A percentile compares a stretch with the other conserved stretches of the same genome.
Conservation (phyloP, 1,140 invertebrate genomes). For the Polypedilum pembai region DNA sequence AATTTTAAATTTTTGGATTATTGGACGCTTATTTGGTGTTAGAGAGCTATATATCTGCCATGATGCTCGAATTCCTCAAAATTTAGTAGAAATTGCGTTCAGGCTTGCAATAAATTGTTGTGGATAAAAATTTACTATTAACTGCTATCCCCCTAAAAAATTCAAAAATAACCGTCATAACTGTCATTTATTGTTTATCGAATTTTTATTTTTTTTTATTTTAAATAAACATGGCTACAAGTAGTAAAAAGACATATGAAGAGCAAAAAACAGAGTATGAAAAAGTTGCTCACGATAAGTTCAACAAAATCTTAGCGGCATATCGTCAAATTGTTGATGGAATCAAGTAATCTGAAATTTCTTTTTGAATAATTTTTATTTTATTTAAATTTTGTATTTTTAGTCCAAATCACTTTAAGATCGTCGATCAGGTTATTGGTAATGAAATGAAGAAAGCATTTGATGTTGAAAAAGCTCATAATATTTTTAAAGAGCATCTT, state of each 20-base stretch:
- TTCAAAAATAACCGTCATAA: neutral
- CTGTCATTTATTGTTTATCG: neutral
- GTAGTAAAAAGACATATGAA: neutral
- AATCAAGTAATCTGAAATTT: neutral
- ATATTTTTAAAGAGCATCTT: neutral
- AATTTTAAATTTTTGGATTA: constrained; percentile 44
- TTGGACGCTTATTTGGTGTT: constrained; percentile 40
- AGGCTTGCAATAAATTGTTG: constrained; percentile 49
- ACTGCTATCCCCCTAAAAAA: neutral
- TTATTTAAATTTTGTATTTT: neutral
- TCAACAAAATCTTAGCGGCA: neutral
- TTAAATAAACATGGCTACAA: neutral
- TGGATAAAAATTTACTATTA: constrained; percentile 27
- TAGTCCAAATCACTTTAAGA: neutral
- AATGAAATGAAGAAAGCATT: neutral
- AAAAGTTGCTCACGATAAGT: neutral
- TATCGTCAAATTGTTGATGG: neutral
- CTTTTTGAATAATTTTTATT: neutral
- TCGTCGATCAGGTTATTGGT: neutral
- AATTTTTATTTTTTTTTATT: neutral
- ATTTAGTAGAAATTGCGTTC: constrained; percentile 73
- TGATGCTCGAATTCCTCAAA: constrained; percentile 67
- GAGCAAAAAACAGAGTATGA: neutral
- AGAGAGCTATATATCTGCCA: constrained; percentile 74
- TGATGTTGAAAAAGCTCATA: neutral